Evolutionary conservation across 2,888 invertebrate genomes (phyloP).

Genomic region (Ectemnius lituratus): DNA sequence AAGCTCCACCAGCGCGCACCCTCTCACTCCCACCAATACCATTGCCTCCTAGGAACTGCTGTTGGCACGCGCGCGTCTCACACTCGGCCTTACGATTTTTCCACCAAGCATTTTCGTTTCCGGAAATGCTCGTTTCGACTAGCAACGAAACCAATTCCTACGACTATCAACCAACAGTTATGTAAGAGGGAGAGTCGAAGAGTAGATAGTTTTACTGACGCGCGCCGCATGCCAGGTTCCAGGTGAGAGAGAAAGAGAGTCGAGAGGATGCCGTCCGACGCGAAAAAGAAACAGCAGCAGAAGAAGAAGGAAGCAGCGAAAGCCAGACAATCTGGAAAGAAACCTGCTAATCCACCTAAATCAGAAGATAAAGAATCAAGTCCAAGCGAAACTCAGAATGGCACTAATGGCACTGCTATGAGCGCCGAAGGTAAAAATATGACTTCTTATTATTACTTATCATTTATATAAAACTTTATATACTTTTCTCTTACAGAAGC

Average conservation of each 20-base stretch:
- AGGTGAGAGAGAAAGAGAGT: constrained; percentile 28
- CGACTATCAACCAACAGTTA: not conserved
- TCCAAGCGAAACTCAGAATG: constrained; percentile 78
- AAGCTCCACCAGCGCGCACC: constrained; percentile 1
- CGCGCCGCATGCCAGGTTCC: constrained; percentile 14
- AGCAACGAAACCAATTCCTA: not conserved
- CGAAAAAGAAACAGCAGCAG: constrained; percentile 98
- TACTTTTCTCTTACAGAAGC: constrained; percentile 82
- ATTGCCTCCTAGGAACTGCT: too few relatives aligned
- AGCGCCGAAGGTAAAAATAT: constrained; percentile 83
- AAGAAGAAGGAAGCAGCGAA: constrained; percentile 97
- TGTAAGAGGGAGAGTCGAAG: not conserved
- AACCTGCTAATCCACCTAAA: constrained; percentile 70
- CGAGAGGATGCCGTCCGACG: constrained; percentile 96
- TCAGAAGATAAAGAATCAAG: constrained; percentile 80
- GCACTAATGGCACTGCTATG: constrained; percentile 79
- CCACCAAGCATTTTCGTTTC: too few relatives aligned
- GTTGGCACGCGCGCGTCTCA: too few relatives aligned
- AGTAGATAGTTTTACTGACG: constrained; percentile 12
- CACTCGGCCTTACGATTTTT: too few relatives aligned
- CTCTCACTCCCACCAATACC: not conserved
- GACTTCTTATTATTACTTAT: too few relatives aligned
- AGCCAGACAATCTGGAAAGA: constrained; percentile 80
- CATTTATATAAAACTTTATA: not conserved
- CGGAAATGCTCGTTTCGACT: too few relatives aligned